Base-by-base conservation (phyloP, 2,888 invertebrate genomes). In the Congeria kusceri region DNA sequence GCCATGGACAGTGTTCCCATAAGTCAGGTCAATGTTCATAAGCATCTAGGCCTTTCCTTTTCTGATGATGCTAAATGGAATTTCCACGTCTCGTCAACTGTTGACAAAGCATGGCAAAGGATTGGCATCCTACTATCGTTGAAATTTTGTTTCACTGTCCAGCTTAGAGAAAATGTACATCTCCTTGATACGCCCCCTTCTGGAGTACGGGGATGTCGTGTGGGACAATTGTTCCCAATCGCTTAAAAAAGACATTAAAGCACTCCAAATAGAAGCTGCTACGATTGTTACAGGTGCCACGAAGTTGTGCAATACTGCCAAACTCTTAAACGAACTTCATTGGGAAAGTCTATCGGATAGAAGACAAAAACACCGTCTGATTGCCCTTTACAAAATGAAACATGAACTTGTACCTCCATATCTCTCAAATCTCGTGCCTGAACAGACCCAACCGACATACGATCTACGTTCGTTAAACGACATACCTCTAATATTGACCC, bases 91-190 rank as follows among this genome's bases (percentile, higher is more conserved):
- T 11, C 62, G 4, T 32, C 32, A 32, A 32, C 32, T 32, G 32
- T 32, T 32, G 13, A 3, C 23, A 32, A 28, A 62, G 62, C 62
- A 13, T 62, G 62, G n/a, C 39, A 62, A 39, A 15, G 62, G 2
- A 32, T 62, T 39, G 20, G 39, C 25, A n/a, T 62, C 5, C 32
- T 32, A 32, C 32, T 4, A 9, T 32, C 32, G 4, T 32, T 32
- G 4, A 32, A 32, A 32, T 32, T 32, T 9, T 32, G 32, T 32
- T 32, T 7, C 32, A 9, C 4, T 32, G 9, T 7, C 4, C 4
- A 32, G 9, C 4, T 32, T 32, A n/a, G 32, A 32, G 9, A 4
- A 32, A 4, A 32, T 32, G 32, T 32, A 32, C 9, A 32, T 7
- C 9, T 32, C 32, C 9, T 32, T 32, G 5, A 32, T 7, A 32